These are phyloP conservation scores for Lordiphosa andalusiaca DNA, from an alignment of 2,888 invertebrate species.

Conservation along the genomic window DNA sequence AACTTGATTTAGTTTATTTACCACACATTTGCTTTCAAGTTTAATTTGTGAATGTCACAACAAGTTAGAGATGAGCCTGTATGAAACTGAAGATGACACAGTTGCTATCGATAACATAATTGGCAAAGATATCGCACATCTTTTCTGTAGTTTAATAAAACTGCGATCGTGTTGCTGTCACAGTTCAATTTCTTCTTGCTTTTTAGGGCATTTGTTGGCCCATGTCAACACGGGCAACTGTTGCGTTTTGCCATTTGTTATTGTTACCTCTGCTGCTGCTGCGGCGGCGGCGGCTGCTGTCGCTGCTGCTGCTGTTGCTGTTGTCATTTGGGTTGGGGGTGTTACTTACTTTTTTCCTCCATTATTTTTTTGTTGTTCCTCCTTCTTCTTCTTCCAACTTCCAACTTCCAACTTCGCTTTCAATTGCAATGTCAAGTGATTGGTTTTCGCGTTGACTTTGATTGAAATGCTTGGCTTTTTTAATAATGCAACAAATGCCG, in stretches of 20 bases:
- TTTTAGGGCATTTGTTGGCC: neutral
- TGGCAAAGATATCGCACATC: no score
- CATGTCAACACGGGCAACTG: neutral
- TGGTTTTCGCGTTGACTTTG: conserved; percentile 52
- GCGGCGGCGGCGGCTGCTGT: neutral
- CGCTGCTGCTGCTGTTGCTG: conserved; percentile 25
- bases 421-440: conserved; percentile 67
- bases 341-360: neutral
- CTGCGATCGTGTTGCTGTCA: no score
- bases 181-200: no score
- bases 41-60: no score
- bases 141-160: no score
- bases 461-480: conserved; percentile 57
- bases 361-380: conserved; percentile 6
- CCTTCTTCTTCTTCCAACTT: no score
- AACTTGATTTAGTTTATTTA: no score
- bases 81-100: no score
- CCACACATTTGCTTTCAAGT: no score
- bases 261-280: neutral
- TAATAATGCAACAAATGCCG: conserved; percentile 53
- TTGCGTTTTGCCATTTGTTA: conserved; percentile 1
- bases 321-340: conserved; percentile 10
- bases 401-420: conserved; percentile 46
- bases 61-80: no score
- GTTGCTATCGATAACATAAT: no score